Percentiles rank a stretch among this genome's conserved stretches.
These are phyloP conservation scores for Actinia tenebrosa DNA, from an alignment of 64 coral and sea anemone species.

Conservation along the genomic window DNA sequence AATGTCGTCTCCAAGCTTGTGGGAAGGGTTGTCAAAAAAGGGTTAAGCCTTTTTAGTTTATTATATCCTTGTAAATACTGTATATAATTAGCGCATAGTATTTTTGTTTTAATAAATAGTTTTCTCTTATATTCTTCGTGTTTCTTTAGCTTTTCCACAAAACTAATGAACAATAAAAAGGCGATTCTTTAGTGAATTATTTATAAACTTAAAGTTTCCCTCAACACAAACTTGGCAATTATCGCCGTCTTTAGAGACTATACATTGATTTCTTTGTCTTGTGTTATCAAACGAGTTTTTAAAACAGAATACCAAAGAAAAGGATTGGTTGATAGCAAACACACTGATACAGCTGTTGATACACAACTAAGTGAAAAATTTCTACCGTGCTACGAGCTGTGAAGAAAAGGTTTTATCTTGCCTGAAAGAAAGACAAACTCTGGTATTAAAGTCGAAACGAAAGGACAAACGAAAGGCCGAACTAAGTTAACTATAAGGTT, in stretches of 20 bases:
- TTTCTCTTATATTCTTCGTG: not conserved
- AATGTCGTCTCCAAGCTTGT: not conserved
- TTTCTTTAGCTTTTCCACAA: not conserved
- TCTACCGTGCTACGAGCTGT: too few relatives aligned
- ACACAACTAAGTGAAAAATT: not conserved
- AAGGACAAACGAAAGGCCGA: too few relatives aligned
- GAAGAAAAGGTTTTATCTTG: too few relatives aligned
- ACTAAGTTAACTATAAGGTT: too few relatives aligned
- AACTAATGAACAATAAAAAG: not conserved
- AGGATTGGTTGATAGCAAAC: not conserved
- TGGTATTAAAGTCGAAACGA: too few relatives aligned
- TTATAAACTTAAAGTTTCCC: not conserved
- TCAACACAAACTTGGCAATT: too few relatives aligned
- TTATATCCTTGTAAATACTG: too few relatives aligned
- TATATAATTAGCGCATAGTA: not conserved
- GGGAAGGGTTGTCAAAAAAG: not conserved
- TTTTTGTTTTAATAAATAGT: constrained; percentile 1
- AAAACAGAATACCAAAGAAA: not conserved
- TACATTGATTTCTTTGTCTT: not conserved
- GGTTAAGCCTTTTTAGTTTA: not conserved
- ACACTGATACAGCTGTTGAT: not conserved
- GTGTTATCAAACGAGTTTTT: not conserved
- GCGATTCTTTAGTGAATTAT: not conserved
- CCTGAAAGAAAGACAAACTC: too few relatives aligned
- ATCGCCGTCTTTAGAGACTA: not conserved